Percentiles rank a stretch among this genome's conserved stretches.
phyloP scores from a whole-genome alignment of 2,888 invertebrate genomes.

The Nymphalis polychloros region DNA sequence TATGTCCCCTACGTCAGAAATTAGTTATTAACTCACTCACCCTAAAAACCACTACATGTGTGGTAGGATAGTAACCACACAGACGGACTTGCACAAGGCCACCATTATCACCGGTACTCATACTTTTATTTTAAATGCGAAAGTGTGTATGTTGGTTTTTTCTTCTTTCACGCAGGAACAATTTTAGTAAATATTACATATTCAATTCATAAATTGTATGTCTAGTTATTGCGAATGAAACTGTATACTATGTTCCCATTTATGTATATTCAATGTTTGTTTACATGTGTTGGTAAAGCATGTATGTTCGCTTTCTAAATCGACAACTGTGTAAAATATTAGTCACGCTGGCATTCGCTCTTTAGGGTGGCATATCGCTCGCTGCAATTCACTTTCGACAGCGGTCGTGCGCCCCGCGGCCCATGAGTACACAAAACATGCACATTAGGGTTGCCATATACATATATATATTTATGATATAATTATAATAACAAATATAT shows the following conservation, averaged over 20 bases:
- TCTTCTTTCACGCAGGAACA: no score
- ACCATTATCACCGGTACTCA: no score
- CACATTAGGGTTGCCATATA: constrained; percentile 41
- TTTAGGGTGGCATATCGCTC: constrained; percentile 36
- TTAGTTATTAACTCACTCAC: no score
- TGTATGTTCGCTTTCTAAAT: constrained; percentile 51
- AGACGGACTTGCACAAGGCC: no score
- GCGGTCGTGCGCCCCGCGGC: constrained; percentile 70
- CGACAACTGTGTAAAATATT: constrained; percentile 63
- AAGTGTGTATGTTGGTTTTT: no score
- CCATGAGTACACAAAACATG: constrained; percentile 66
- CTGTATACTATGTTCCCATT: not conserved
- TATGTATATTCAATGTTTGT: constrained; percentile 15
- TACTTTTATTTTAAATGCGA: no score
- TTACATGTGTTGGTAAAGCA: constrained; percentile 23
- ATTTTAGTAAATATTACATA: no score
- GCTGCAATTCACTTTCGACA: constrained; percentile 72
- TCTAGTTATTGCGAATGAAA: no score
- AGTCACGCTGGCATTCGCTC: constrained; percentile 58
- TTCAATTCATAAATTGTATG: no score
- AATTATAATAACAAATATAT: not conserved
- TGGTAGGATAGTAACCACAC: no score
- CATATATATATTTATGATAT: not conserved
- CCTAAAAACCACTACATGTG: no score
- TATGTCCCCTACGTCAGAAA: no score